These are phyloP conservation scores for Theristicus caerulescens DNA, from an alignment of 2,113 vertebrate species.

Conservation along the genomic window DNA sequence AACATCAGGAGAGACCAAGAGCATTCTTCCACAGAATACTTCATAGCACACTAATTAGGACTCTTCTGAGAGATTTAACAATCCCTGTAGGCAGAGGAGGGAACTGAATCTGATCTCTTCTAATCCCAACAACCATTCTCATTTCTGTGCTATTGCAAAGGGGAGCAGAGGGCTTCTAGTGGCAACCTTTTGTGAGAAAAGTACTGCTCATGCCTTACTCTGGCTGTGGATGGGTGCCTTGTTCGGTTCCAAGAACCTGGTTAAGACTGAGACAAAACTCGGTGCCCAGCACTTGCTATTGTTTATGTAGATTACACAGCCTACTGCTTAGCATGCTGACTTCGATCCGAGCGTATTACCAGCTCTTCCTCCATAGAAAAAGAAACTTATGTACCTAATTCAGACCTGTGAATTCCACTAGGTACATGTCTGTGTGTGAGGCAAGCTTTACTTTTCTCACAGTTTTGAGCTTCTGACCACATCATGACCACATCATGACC, in stretches of 20 bases:
- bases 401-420: not conserved
- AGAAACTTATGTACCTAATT: not conserved
- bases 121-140: not conserved
- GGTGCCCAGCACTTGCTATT: too few relatives aligned
- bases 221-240: not conserved
- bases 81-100: constrained; percentile 21
- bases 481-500: fast-evolving
- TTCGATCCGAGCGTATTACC: fast-evolving
- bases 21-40: constrained; percentile 25
- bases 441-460: not conserved
- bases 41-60: constrained; percentile 39
- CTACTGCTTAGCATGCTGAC: not conserved
- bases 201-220: not conserved
- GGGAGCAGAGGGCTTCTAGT: not conserved
- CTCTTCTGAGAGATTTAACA: constrained; percentile 35
- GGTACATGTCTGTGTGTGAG: fast-evolving
- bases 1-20: constrained; percentile 23
- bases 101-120: not conserved
- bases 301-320: not conserved
- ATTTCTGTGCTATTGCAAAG: not conserved
- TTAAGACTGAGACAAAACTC: not conserved
- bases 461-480: not conserved
- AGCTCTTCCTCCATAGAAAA: not conserved
- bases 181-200: not conserved
- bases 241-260: not conserved